Conservation (phyloP, 2,113 vertebrate species). For the Cebidichthys violaceus region DNA sequence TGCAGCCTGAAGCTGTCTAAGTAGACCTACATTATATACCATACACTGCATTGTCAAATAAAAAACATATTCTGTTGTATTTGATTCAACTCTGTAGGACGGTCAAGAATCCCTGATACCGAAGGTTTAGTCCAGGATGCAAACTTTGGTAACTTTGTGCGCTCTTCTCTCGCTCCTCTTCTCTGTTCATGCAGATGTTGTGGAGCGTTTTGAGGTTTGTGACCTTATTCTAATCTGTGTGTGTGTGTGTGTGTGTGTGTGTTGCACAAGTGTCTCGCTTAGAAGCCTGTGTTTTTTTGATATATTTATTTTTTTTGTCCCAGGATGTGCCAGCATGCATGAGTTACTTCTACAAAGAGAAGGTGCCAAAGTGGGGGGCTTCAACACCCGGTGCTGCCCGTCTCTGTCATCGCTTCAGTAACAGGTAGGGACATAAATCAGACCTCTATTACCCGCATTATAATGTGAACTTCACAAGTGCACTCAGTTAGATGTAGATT, state of each 20-base stretch:
- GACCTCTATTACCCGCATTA: not conserved
- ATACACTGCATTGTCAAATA: not conserved
- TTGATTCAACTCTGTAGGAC: not conserved
- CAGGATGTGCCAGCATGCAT: slow-evolving; percentile 75
- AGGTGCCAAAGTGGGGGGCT: slow-evolving; percentile 73
- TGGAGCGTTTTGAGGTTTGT: slow-evolving; percentile 71
- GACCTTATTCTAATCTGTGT: not conserved
- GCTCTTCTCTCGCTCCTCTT: slow-evolving; percentile 51
- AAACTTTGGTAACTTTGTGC: slow-evolving; percentile 4
- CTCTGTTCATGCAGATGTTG: slow-evolving; percentile 65
- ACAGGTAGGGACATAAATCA: slow-evolving; percentile 56
- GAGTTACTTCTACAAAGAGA: slow-evolving; percentile 78
- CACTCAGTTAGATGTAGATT: not conserved
- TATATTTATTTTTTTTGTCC: not conserved
- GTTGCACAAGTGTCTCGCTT: not conserved
- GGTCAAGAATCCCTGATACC: not conserved
- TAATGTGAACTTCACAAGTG: not conserved
- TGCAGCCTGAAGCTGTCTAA: not conserved
- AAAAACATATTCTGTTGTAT: not conserved
- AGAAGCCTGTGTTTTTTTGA: not conserved
- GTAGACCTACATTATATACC: too few species aligned
- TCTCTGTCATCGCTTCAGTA: slow-evolving; percentile 79
- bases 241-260: slow-evolving; percentile 12
- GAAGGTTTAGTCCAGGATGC: slow-evolving; percentile 50
- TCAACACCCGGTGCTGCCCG: slow-evolving; percentile 43